phyloP scores from a whole-genome alignment of 2,888 invertebrate species.

The Aricia artaxerxes region DNA sequence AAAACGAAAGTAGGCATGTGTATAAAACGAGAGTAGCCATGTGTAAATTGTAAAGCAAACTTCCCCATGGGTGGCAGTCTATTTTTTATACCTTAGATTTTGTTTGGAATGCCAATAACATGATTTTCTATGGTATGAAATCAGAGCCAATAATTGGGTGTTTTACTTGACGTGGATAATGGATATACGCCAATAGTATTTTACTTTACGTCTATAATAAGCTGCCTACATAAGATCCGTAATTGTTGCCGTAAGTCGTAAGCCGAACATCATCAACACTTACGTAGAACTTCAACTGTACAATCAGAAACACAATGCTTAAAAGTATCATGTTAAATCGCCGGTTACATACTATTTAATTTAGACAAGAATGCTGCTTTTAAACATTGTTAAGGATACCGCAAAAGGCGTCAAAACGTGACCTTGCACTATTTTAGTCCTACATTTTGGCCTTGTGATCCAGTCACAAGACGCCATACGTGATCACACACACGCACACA shows the following conservation, averaged over 20 bases:
- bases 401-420: slow-evolving; percentile 7
- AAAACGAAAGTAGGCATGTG: neutral
- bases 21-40: neutral
- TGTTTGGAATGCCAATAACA: no score
- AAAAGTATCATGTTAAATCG: no score
- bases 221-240: neutral
- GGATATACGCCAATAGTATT: no score
- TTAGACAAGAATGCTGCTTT: slow-evolving; percentile 4
- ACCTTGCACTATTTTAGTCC: slow-evolving; percentile 15
- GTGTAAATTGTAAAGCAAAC: neutral
- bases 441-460: slow-evolving; percentile 21
- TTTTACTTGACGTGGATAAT: no score
- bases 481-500: neutral
- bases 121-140: no score
- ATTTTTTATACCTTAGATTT: no score
- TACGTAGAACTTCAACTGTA: neutral
- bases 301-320: neutral
- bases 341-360: neutral
- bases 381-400: neutral
- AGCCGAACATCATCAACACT: neutral
- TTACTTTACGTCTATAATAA: no score
- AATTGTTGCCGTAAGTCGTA: neutral
- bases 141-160: no score
- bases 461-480: slow-evolving; percentile 13
- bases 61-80: no score